Conservation (phyloP, 2,797 vertebrate species). For the Synanceia verrucosa region DNA sequence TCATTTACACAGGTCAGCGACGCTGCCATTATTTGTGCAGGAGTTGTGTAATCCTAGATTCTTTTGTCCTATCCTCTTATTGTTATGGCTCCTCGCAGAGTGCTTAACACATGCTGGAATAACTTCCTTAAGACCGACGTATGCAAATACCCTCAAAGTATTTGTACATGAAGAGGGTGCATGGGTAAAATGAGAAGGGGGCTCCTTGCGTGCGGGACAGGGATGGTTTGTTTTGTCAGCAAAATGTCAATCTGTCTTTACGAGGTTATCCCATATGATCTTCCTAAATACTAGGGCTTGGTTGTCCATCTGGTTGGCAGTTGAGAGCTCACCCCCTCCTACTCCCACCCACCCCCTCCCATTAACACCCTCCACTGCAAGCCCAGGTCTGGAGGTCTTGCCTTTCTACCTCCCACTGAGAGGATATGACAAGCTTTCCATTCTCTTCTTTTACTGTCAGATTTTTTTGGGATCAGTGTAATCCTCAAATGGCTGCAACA, state of each 20-base stretch:
- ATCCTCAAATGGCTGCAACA: constrained; percentile 75
- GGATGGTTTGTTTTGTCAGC: constrained; percentile 79
- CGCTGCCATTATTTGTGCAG: constrained; percentile 60
- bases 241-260: constrained; percentile 81
- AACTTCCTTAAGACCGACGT: constrained; percentile 72
- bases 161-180: constrained; percentile 47
- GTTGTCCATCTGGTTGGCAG: constrained; percentile 79
- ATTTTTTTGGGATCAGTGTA: constrained; percentile 78
- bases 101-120: constrained; percentile 65
- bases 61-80: constrained; percentile 65
- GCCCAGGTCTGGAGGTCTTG: constrained; percentile 73
- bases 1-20: constrained; percentile 60
- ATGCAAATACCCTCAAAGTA: constrained; percentile 71
- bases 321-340: constrained; percentile 51
- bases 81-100: constrained; percentile 66
- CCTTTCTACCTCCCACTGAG: constrained; percentile 79
- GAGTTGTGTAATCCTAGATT: constrained; percentile 68
- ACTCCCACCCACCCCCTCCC: neutral
- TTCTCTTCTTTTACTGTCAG: constrained; percentile 76
- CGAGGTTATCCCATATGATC: constrained; percentile 80
- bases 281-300: constrained; percentile 74
- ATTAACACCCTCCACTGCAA: constrained; percentile 70
- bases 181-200: constrained; percentile 32
- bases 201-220: constrained; percentile 56
- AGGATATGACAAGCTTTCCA: constrained; percentile 79